Evolutionary conservation across 2,113 vertebrate species (phyloP), one percentile per base, ranked within the genome.

Genomic region (Glaucomys volans): DNA sequence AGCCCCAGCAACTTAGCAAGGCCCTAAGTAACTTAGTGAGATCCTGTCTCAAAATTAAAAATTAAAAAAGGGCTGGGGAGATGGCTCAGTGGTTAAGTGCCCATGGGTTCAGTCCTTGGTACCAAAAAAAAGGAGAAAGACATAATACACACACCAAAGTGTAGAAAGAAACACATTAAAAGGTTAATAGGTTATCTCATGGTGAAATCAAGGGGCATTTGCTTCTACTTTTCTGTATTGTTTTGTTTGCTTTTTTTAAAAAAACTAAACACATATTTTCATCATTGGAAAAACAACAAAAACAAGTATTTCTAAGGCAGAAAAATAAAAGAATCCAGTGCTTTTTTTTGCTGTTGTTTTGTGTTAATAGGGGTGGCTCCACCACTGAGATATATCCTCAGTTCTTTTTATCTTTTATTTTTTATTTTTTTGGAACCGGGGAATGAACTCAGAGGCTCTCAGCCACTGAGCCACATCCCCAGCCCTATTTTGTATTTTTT

Each of bases 321-420:
- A 82, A 93, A n/a, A 90, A 91, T 35, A 81, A 80, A 81, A 93
- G 5, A 81, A 66, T 30, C 64, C 16, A 59, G 32, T 74, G 77
- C 74, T 88, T 54, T 80, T 80, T 57, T 20, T 5, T 5, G 32
- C 20, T 35, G 0, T 7, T 16, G 8, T 20, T 76, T 50, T 35
- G 50, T 77, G 75, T 17, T 74, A 26, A 28, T 20, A 40, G 3
- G 17, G 35, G 32, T 54, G 32, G 32, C 4, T n/a, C 77, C 3
- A 80, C 77, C 18, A 54, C 74, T 35, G 18, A 52, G 9, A 24
- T 62, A 9, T 11, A 62, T 28, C 59, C 59, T 62, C 9, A 62
- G 26, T 4, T 24, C 59, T 62, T 62, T 24, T 59, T 59, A 59
- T 24, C 24, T n/a, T n/a, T n/a, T n/a, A n/a, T n/a, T n/a, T n/a